Base-by-base conservation (phyloP, 2,888 invertebrate genomes). In the Erebia epiphron region DNA sequence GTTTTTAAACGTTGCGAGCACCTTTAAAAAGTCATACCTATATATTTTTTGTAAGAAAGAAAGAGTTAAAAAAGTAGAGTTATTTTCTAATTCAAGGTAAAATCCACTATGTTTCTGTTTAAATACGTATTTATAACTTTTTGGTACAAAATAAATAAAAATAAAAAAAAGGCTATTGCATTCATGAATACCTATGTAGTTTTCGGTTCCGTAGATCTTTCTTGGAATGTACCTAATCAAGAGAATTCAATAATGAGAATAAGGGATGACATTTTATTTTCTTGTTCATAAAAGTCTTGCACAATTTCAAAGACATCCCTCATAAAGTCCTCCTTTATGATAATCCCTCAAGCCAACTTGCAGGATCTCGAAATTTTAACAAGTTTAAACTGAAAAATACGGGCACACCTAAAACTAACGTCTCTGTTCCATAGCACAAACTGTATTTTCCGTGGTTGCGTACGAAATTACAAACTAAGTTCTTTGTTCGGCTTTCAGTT, bases 301-400 rank as follows among this genome's bases (percentile, higher is more conserved):
- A 54, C 43, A 65, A 52, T 65, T 65, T 54, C 65, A 18, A 65
- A 43, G 35, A 16, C 49, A 26, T 58, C 26, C 57, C 64, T 68
- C 26, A 72, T 68, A 67, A 63, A 63, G 50, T 68, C 60, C 50
- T 63, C 72, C 41, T 68, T 74, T 62, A 63, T 57, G 56, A 70
- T 63, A 68, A 72, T 62, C 68, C 66, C 61, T 66, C 74, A 72
- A 60, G 62, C 16, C 18, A 67, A 73, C 67, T 74, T 69, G 62
- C 62, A 46, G 61, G 43, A 70, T 64, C 58, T 74, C 43, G 57
- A 61, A 66, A 61, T 72, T 70, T 60, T 70, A 73, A 73, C 73
- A 63, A 67, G 61, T 69, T 70, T 63, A 64, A 73, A 73, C 65
- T 70, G 68, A 68, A 70, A 74, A 74, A 70, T 70, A 67, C 58